A percentile compares a stretch with the other conserved stretches of the same genome.
Conservation (phyloP, 2,113 vertebrate genomes). For the Tonatia bakeri region DNA sequence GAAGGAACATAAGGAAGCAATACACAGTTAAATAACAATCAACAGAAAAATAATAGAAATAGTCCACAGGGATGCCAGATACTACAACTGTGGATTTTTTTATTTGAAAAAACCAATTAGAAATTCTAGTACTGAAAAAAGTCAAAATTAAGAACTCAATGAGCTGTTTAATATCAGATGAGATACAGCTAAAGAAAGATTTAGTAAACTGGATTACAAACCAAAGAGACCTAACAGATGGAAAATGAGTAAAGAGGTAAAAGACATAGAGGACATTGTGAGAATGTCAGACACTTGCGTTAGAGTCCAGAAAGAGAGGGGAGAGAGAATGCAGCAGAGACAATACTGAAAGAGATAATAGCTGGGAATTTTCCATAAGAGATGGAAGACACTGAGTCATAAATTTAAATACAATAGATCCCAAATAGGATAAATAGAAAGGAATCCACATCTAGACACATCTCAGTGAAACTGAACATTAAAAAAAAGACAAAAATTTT, state of each 20-base stretch:
- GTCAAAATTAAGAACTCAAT: background rate
- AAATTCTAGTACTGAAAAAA: background rate
- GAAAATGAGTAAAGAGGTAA: background rate
- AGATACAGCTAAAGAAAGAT: background rate
- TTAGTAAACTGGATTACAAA: background rate
- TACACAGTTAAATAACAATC: background rate
- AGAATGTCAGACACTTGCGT: background rate
- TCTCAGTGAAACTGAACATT: background rate
- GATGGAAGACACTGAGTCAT: background rate
- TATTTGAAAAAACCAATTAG: background rate
- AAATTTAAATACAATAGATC: background rate
- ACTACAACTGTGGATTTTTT: background rate
- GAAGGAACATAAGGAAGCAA: background rate
- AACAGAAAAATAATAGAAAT: constrained; percentile 4
- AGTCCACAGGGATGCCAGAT: background rate
- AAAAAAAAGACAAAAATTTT: background rate
- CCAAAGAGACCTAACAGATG: background rate
- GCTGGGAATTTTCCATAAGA: background rate
- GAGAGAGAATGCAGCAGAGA: background rate
- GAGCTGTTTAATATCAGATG: background rate
- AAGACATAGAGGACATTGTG: background rate
- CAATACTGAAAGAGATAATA: background rate
- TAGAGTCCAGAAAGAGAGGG: background rate
- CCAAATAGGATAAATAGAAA: background rate
- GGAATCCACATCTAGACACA: background rate